These are phyloP conservation scores for Ruditapes philippinarum DNA, from an alignment of 1,140 invertebrate genomes.

Conservation along the genomic window DNA sequence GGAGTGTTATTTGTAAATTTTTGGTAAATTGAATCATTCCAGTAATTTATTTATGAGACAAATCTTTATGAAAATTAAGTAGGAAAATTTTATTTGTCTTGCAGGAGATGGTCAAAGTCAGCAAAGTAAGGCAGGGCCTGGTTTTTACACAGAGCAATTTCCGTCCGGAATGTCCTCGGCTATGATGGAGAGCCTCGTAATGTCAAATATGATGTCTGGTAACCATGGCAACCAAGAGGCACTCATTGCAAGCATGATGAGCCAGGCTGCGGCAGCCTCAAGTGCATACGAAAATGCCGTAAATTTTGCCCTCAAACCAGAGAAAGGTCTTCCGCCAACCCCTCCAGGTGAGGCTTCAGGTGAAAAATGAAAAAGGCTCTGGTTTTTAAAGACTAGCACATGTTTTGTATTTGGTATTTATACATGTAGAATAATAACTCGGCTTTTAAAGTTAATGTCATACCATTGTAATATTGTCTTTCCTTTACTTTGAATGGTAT, in stretches of 20 bases:
- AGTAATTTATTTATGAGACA: no score
- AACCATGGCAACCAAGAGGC: slow-evolving; percentile 18
- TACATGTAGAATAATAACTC: no score
- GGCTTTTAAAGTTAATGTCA: no score
- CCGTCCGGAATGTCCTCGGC: background rate
- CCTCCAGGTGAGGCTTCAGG: slow-evolving; percentile 74
- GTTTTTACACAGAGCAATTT: slow-evolving; percentile 73
- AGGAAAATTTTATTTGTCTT: background rate
- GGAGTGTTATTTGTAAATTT: no score
- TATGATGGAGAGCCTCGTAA: slow-evolving; percentile 39
- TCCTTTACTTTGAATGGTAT: no score
- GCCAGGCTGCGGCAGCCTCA: slow-evolving; percentile 61
- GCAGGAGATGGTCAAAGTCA: slow-evolving; percentile 23
- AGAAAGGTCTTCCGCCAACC: slow-evolving; percentile 74
- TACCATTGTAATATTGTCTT: no score
- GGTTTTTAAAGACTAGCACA: no score
- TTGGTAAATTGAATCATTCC: no score
- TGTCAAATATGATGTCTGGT: slow-evolving; percentile 39
- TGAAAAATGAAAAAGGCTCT: no score
- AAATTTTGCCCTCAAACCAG: slow-evolving; percentile 72
- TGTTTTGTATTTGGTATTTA: no score
- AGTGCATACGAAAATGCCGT: slow-evolving; percentile 63
- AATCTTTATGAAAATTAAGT: no score
- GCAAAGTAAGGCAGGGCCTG: slow-evolving; percentile 58
- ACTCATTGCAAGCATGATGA: slow-evolving; percentile 50